Evolutionary conservation across 2,888 invertebrate genomes (phyloP).

Genomic region (Agrenia bidenticulata): DNA sequence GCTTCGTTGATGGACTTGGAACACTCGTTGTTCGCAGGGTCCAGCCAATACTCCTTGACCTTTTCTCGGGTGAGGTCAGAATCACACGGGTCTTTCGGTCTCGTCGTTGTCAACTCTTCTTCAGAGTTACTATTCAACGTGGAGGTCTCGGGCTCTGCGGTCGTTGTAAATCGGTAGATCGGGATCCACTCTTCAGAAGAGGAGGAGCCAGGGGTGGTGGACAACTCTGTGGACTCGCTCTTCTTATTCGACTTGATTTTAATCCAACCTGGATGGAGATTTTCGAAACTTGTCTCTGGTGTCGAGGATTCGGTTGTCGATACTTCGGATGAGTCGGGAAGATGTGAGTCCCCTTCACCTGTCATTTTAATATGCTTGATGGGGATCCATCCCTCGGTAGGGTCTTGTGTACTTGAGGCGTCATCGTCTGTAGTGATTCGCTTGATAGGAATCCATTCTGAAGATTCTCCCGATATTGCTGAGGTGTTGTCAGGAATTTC

Average conservation of each 20-base stretch:
- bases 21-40: constrained; percentile 26
- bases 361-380: background rate
- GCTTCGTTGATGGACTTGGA: constrained; percentile 37
- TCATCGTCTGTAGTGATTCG: too few species aligned
- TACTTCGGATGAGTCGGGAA: too few species aligned
- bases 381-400: constrained; percentile 6
- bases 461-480: too few species aligned
- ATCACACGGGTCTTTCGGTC: background rate
- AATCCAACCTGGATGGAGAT: background rate
- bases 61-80: constrained; percentile 26
- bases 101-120: background rate
- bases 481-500: too few species aligned
- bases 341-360: too few species aligned
- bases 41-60: constrained; percentile 39
- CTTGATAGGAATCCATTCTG: too few species aligned
- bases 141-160: background rate
- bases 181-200: constrained; percentile 4
- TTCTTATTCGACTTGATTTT: constrained; percentile 2
- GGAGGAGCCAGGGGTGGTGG: background rate
- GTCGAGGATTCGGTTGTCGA: background rate
- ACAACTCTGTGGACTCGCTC: background rate
- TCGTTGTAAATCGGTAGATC: background rate
- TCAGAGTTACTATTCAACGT: background rate
- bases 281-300: too few species aligned
- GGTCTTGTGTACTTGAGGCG: background rate